These are phyloP conservation scores for Eulithis testata DNA, from an alignment of 2,888 invertebrate genomes.

Conservation along the genomic window DNA sequence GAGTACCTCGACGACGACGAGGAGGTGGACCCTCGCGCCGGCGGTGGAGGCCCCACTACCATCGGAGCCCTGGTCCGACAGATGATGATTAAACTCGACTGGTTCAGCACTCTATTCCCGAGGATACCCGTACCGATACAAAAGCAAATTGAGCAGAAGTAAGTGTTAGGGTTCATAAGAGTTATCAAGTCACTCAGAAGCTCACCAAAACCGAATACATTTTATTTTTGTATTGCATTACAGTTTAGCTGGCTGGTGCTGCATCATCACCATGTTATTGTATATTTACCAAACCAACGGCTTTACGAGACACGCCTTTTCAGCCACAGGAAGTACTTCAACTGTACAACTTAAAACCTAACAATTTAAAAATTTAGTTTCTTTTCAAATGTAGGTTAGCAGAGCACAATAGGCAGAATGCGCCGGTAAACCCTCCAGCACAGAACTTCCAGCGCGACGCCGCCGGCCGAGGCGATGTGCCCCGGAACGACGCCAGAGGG, in stretches of 20 bases:
- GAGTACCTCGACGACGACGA: conserved; percentile 98
- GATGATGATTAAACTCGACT: conserved; percentile 97
- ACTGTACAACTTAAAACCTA: background rate
- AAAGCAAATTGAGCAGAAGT: conserved; percentile 94
- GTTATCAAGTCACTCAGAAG: background rate
- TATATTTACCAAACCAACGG: conserved; percentile 7
- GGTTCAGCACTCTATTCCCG: conserved; percentile 99
- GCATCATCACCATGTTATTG: conserved; percentile 11
- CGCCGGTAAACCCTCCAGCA: conserved; percentile 51
- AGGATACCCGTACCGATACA: conserved; percentile 99
- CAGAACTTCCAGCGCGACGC: conserved; percentile 48
- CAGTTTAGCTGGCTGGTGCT: conserved; percentile 13
- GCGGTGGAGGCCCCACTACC: conserved; percentile 96
- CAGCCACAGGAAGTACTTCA: conserved; percentile 7
- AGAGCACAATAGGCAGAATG: conserved; percentile 70
- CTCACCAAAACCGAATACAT: conserved; percentile 2
- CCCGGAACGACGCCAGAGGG: conserved; percentile 31
- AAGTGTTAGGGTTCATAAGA: conserved; percentile 40
- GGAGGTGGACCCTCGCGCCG: conserved; percentile 98
- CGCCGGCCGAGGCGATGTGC: conserved; percentile 42
- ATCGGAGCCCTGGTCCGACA: conserved; percentile 97
- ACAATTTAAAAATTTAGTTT: background rate
- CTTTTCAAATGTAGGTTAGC: conserved; percentile 61
- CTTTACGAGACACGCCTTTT: conserved; percentile 7
- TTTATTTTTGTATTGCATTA: conserved; percentile 20